phyloP scores from a whole-genome alignment of 2,113 vertebrate species.

The Myiagra hebetior region DNA sequence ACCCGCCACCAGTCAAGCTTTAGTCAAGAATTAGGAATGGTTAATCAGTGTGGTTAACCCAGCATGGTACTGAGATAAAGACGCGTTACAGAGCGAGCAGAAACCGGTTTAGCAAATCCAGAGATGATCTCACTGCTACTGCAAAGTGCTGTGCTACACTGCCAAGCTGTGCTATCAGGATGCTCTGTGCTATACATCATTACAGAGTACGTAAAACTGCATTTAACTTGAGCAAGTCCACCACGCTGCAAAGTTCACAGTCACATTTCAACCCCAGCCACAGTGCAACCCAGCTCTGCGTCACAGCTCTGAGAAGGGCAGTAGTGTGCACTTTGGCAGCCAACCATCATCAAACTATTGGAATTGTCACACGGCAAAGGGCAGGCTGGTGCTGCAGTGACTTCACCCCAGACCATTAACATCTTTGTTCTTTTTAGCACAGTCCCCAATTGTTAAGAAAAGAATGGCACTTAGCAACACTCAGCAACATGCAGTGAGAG shows the following conservation, averaged over 20 bases:
- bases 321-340: background rate
- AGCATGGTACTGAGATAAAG: background rate
- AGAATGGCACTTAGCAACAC: background rate
- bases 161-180: background rate
- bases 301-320: background rate
- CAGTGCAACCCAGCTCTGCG: accelerated
- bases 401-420: background rate
- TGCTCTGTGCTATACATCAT: background rate
- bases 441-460: background rate
- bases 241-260: background rate
- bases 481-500: accelerated
- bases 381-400: background rate
- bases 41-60: background rate
- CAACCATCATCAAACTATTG: background rate
- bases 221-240: background rate
- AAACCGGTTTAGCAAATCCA: background rate
- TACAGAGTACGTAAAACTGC: accelerated
- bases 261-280: background rate
- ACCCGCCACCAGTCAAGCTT: background rate
- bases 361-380: background rate
- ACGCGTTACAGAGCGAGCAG: background rate
- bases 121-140: background rate
- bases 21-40: background rate
- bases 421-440: background rate
- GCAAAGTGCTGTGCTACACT: accelerated